Conservation (phyloP, 2,113 vertebrate species). For the Tiliqua scincoides region DNA sequence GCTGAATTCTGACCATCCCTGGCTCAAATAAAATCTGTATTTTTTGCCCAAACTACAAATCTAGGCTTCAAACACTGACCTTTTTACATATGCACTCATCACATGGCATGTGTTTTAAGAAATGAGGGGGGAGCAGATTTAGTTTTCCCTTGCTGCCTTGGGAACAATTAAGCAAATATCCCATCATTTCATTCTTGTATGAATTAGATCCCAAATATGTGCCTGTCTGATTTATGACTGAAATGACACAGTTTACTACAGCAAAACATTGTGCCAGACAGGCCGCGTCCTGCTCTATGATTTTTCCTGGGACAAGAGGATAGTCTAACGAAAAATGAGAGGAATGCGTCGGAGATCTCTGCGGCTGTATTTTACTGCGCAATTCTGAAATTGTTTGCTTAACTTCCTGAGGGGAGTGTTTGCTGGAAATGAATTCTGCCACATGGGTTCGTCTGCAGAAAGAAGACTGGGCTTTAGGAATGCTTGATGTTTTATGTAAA, state of each 20-base stretch:
- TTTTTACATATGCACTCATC: not conserved
- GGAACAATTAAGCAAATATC: not conserved
- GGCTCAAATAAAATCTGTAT: slow-evolving; percentile 3
- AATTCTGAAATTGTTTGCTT: slow-evolving; percentile 71
- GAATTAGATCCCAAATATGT: not conserved
- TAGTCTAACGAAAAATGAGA: slow-evolving; percentile 60
- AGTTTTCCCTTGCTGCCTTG: not conserved
- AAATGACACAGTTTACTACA: not conserved
- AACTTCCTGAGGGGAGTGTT: slow-evolving; percentile 66
- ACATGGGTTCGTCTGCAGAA: slow-evolving; percentile 60
- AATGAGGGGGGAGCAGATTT: not conserved
- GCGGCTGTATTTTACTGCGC: slow-evolving; percentile 64
- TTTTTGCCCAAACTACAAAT: not conserved
- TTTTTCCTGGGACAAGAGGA: slow-evolving; percentile 53
- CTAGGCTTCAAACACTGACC: accelerated
- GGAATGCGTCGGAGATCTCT: slow-evolving; percentile 61
- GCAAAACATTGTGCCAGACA: not conserved
- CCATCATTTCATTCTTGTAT: not conserved
- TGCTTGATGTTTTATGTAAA: slow-evolving; percentile 27
- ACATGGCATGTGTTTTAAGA: not conserved
- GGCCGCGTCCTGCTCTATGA: slow-evolving; percentile 45
- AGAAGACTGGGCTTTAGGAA: slow-evolving; percentile 25
- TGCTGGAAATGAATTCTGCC: slow-evolving; percentile 66
- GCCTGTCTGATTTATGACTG: not conserved
- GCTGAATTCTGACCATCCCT: not conserved